Evolutionary conservation across 2,113 vertebrate genomes (phyloP), one percentile per base, ranked within the genome.

Genomic region (Anseranas semipalmata): DNA sequence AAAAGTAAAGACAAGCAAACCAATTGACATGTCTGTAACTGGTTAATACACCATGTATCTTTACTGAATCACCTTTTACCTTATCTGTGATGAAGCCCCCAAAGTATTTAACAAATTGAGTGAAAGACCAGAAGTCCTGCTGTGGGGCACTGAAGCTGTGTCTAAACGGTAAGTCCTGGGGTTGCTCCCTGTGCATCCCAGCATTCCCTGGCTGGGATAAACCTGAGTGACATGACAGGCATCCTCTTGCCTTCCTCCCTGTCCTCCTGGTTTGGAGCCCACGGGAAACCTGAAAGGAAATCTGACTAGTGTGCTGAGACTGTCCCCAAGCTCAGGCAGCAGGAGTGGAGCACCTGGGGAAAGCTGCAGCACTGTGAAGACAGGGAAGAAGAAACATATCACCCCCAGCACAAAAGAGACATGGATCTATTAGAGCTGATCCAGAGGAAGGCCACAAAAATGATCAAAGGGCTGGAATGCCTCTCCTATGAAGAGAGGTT

Each of bases 111-210:
- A 33, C 17, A 56, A n/a, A 33, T 19, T 59, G 35, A 46, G 15
- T 19, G 45, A 55, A 55, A 74, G 45, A 28, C 19, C 52, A 17
- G 7, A 24, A 39, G 12, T n/a, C 60, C n/a, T 48, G 7, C 27
- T 28, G 8, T 6, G 4, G 33, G 55, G 56, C 1, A 1, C 14
- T 33, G 33, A 41, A 20, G 17, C 30, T 0, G 0, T 48, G 15
- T 37, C 32, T 77, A 27, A 43, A 53, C 24, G 24, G 70, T 9
- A 59, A 81, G 33, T 4, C 15, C 4, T 45, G 52, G 55, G 9
- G 24, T 35, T 39, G 43, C 63, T 65, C 50, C 28, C 19, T 2
- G 0, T 32, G 28, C 21, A 48, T 22, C 46, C 27, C 0, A 1
- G 10, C 0, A 2, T 30, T 55, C 15, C 39, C n/a, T 5, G 4